phyloP scores from a whole-genome alignment of 2,113 vertebrate species.

The Dinomys branickii region DNA sequence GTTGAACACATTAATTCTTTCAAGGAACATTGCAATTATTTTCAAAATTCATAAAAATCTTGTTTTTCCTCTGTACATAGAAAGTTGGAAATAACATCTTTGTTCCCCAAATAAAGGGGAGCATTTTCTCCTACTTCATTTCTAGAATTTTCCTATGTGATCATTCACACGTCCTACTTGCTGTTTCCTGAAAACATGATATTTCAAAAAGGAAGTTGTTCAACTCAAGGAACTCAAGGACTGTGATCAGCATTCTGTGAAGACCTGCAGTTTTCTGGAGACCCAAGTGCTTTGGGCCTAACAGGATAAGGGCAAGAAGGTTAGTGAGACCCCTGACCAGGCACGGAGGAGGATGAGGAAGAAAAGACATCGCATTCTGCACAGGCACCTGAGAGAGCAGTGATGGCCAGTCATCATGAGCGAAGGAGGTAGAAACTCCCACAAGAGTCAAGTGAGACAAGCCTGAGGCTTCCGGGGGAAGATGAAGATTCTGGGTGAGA shows the following conservation, averaged over 20 bases:
- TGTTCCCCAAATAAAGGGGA: background rate
- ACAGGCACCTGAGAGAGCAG: background rate
- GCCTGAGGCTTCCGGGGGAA: background rate
- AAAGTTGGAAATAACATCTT: background rate
- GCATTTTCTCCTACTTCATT: slow-evolving; percentile 4
- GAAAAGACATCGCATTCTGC: fast-evolving
- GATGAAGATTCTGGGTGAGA: background rate
- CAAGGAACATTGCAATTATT: background rate
- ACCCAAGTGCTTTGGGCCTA: background rate
- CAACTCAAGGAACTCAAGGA: background rate
- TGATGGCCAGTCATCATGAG: background rate
- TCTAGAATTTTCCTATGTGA: background rate
- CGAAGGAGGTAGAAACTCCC: background rate
- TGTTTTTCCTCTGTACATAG: background rate
- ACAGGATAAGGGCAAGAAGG: background rate
- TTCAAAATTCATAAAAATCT: background rate
- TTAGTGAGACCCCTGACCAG: background rate
- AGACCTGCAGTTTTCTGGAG: background rate
- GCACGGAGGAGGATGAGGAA: background rate
- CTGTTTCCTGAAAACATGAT: background rate
- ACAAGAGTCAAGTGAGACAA: background rate
- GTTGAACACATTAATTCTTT: background rate
- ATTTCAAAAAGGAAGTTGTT: background rate
- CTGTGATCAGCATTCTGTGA: background rate
- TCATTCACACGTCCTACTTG: background rate